These are phyloP conservation scores for Turritopsis dohrnii DNA, from an alignment of 30 jellyfish, hydroid and myxozoan genomes.

Conservation along the genomic window DNA sequence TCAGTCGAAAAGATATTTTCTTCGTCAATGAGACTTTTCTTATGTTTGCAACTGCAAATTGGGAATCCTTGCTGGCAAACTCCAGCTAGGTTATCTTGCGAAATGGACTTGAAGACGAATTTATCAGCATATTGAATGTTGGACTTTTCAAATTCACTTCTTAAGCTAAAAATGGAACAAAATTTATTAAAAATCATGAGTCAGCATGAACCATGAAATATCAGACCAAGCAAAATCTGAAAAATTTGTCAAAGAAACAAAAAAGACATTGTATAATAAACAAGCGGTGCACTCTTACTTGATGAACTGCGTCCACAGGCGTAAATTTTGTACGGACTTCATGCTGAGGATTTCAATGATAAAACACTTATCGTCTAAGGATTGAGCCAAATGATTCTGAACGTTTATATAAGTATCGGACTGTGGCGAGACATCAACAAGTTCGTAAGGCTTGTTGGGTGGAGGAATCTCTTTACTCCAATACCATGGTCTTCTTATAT, in stretches of 20 bases:
- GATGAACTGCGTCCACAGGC: slow-evolving; percentile 63
- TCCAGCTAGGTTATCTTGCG: slow-evolving; percentile 16
- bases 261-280: not conserved
- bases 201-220: not conserved
- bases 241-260: no score
- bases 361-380: slow-evolving; percentile 6
- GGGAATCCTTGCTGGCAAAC: slow-evolving; percentile 35
- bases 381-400: slow-evolving; percentile 14
- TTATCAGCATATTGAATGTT: slow-evolving; percentile 16
- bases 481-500: slow-evolving; percentile 15
- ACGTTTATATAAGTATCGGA: slow-evolving; percentile 18
- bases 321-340: slow-evolving; percentile 52
- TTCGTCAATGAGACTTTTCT: not conserved
- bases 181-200: not conserved
- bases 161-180: slow-evolving; percentile 17
- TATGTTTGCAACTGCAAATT: slow-evolving; percentile 18
- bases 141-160: not conserved
- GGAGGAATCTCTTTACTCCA: slow-evolving; percentile 5
- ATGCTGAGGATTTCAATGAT: slow-evolving; percentile 21
- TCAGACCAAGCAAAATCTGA: no score
- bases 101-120: slow-evolving; percentile 9
- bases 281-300: slow-evolving; percentile 21
- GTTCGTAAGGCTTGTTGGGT: slow-evolving; percentile 5
- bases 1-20: slow-evolving; percentile 25
- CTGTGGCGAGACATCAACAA: slow-evolving; percentile 17